These are phyloP conservation scores for Sakesphorus luctuosus DNA, from an alignment of 2,113 vertebrate species.

Conservation along the genomic window DNA sequence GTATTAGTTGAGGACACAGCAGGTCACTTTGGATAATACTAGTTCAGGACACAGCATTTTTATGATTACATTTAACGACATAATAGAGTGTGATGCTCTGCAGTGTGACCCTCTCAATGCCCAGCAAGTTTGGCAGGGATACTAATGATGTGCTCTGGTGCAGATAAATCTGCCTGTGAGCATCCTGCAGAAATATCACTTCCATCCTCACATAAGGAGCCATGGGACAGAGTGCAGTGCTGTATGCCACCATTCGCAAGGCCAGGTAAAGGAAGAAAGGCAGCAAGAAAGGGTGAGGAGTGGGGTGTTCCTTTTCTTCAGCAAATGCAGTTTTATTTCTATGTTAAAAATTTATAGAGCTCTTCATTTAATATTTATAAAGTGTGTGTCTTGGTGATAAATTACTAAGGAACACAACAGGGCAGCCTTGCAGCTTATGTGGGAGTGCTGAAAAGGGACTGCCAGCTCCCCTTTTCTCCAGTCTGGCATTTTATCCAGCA, in stretches of 20 bases:
- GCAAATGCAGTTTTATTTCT: slow-evolving; percentile 52
- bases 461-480: not conserved
- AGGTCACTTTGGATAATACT: not conserved
- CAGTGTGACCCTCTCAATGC: not conserved
- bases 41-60: not conserved
- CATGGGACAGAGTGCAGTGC: not conserved
- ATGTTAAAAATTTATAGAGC: slow-evolving; percentile 51
- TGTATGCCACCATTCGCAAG: not conserved
- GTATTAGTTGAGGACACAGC: not conserved
- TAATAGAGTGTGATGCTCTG: rapidly evolving
- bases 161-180: not conserved
- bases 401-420: slow-evolving; percentile 50
- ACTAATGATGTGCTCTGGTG: not conserved
- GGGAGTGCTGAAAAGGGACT: not conserved
- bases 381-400: slow-evolving; percentile 44
- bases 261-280: not conserved
- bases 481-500: not conserved
- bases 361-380: slow-evolving; percentile 70
- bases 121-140: not conserved
- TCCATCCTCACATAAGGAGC: not conserved
- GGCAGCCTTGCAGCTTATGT: not conserved
- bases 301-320: not conserved
- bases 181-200: not conserved
- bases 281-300: not conserved
- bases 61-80: not conserved